Conservation (phyloP, 2,888 invertebrate genomes). For the Harpagoxenus sublaevis region DNA sequence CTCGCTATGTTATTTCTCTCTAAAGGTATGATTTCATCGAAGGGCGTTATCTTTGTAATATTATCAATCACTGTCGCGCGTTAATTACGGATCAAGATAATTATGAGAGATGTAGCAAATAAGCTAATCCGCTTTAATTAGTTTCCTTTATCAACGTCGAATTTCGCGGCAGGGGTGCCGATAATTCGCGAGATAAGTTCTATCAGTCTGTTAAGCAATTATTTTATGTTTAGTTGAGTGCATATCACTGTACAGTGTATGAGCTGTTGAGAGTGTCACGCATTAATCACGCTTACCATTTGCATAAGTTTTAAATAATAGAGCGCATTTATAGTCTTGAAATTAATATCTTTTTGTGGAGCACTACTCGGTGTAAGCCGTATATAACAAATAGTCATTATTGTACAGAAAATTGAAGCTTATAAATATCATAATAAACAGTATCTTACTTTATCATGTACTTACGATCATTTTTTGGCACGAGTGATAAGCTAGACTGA, state of each 20-base stretch:
- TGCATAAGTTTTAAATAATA: neutral
- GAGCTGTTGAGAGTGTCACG: neutral
- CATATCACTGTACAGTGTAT: neutral
- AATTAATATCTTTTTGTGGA: neutral
- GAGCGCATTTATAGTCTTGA: neutral
- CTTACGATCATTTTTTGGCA: neutral
- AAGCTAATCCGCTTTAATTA: constrained; percentile 30
- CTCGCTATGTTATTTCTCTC: neutral
- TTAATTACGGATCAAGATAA: neutral
- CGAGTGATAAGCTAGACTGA: neutral
- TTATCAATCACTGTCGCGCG: constrained; percentile 1
- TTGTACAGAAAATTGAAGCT: neutral
- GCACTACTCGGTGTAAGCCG: neutral
- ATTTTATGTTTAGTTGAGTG: constrained; percentile 27
- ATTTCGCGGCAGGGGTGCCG: constrained; percentile 12
- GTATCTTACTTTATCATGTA: neutral
- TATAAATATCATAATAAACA: neutral
- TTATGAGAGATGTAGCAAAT: neutral
- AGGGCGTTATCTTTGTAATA: neutral
- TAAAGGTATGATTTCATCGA: neutral
- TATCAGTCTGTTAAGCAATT: neutral
- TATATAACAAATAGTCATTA: neutral
- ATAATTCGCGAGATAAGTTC: constrained; percentile 33
- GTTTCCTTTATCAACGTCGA: neutral
- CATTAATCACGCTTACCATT: neutral